Base-by-base conservation (phyloP, 2,113 vertebrate species). In the Tor tambroides region DNA sequence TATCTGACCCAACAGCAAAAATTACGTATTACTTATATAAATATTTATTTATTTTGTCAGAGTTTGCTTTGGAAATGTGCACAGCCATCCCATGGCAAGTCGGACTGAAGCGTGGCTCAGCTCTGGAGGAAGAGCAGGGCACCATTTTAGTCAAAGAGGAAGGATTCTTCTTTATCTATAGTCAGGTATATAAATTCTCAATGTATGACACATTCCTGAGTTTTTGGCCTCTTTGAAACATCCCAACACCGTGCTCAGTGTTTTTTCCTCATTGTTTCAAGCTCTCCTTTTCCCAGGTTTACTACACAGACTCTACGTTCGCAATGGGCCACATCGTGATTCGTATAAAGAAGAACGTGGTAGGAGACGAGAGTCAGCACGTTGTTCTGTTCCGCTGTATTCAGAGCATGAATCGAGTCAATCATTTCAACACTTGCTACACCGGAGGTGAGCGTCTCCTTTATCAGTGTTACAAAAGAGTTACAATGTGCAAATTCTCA, bases 151-250 rank as follows among this genome's bases (percentile, higher is more conserved):
- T 99, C 89, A 96, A 93, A 91, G 96, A 98, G 93, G 95, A 96
- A 0, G 98, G 98, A 63, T 97, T 96, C 93, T 99, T 97, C 94
- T 98, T 97, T 79, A 96, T 99, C 88, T 99, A 99, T 89, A 96
- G 98, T 35, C 98, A 99, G 97, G 98, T 99, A 43, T 23, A 89
- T 80, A 35, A 1, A 5, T 49, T 56, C 88, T 81, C 77, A 1
- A 82, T 80, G 10, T 63, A 26, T 26, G 11, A 14, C 32, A 17
- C 12, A 61, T 43, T 21, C 32, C 26, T 80, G 23, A 80, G 23
- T 46, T 8, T 30, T 30, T 28, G 4, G 41, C 38, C 21, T 23
- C 28, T 51, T 71, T 83, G 41, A 23, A 6, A 35, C 63, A 51
- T 83, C 11, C 28, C 80, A 71, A 67, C 63, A 51, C 41, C 28